Evolutionary conservation across 2,113 vertebrate species (phyloP).

Genomic region (Chloropsis hardwickii): DNA sequence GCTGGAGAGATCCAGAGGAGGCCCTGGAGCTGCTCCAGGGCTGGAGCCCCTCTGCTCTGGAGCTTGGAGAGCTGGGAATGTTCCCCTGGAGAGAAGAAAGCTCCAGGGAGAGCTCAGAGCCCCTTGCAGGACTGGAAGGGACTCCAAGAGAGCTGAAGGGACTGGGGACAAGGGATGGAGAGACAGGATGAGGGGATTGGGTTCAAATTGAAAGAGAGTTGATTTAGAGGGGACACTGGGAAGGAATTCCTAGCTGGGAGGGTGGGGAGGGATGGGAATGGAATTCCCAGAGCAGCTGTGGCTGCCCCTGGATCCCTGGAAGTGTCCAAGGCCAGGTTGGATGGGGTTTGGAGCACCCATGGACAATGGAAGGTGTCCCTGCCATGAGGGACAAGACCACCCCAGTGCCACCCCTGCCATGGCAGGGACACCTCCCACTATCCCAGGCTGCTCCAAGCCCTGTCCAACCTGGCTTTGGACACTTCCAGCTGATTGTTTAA

Average conservation of each 20-base stretch:
- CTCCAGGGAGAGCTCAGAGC: neutral
- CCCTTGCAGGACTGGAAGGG: neutral
- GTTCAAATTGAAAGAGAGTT: fast-evolving
- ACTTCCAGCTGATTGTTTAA: neutral
- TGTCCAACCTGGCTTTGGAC: fast-evolving
- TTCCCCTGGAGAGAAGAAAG: neutral
- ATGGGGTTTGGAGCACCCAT: fast-evolving
- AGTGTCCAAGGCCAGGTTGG: neutral
- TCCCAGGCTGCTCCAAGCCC: neutral
- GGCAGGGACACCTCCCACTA: fast-evolving
- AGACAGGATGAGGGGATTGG: neutral
- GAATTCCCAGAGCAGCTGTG: neutral
- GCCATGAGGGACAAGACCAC: neutral
- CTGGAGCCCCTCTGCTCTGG: neutral
- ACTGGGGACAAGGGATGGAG: neutral
- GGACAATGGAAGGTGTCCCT: fast-evolving
- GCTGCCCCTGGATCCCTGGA: neutral
- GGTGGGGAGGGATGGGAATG: fast-evolving
- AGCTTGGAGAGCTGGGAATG: neutral
- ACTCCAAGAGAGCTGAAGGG: neutral
- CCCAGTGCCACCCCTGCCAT: neutral
- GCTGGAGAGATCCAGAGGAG: neutral
- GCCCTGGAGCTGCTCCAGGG: fast-evolving
- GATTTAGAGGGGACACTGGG: neutral
- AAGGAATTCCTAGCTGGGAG: neutral